Percentiles rank a stretch among this genome's conserved stretches.
Evolutionary conservation across 2,797 vertebrate species (phyloP).

Genomic region (Ptychadena robeensis): DNA sequence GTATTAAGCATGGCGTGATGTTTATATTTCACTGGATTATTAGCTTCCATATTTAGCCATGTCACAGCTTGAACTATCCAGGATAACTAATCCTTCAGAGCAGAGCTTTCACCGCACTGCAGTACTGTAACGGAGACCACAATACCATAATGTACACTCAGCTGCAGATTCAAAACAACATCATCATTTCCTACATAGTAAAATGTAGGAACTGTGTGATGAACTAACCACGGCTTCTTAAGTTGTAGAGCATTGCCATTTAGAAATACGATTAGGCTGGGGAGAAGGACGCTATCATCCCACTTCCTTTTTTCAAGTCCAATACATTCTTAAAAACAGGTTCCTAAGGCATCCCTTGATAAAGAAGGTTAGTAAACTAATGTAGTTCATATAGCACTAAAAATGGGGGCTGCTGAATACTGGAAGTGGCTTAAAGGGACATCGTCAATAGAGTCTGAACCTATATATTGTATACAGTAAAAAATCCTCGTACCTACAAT

Average conservation of each 20-base stretch:
- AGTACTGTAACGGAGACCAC: not conserved
- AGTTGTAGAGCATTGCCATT: not conserved
- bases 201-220: not conserved
- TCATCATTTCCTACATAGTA: not conserved
- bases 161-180: not conserved
- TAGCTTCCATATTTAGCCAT: conserved; percentile 29
- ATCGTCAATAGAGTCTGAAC: too few species aligned
- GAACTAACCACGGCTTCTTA: not conserved
- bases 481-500: too few species aligned
- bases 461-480: too few species aligned
- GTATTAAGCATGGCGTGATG: not conserved
- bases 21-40: conserved; percentile 1
- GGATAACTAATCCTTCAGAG: conserved; percentile 1
- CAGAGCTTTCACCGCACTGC: not conserved
- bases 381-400: too few species aligned
- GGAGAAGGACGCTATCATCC: too few species aligned
- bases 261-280: not conserved
- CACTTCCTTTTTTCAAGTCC: not conserved
- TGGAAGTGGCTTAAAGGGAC: too few species aligned
- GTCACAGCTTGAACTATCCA: not conserved
- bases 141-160: not conserved
- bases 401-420: too few species aligned
- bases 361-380: too few species aligned
- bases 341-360: too few species aligned
- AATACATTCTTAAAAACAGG: too few species aligned